Evolutionary conservation across 2,113 vertebrate genomes (phyloP).

Genomic region (Cyprinus carpio): DNA sequence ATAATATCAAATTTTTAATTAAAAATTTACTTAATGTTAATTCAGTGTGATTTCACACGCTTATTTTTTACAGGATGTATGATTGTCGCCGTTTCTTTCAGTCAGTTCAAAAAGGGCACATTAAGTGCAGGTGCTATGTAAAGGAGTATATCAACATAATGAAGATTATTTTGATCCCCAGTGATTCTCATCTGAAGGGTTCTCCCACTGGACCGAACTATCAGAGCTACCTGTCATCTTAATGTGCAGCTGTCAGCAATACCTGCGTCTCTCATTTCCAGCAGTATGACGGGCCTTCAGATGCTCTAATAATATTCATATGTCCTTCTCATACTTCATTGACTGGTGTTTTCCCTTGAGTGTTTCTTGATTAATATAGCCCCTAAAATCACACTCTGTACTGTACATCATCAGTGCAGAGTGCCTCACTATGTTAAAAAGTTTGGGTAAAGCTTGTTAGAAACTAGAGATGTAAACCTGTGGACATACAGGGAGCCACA

Average conservation of each 20-base stretch:
- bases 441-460: neutral
- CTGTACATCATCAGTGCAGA: neutral
- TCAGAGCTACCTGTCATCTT: neutral
- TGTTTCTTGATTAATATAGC: constrained; percentile 6
- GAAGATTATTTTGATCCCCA: neutral
- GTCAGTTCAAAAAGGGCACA: neutral
- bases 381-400: neutral
- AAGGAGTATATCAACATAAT: neutral
- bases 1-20: too few species aligned
- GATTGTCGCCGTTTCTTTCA: neutral
- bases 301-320: constrained; percentile 16
- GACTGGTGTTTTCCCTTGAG: constrained; percentile 23
- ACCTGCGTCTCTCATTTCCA: constrained; percentile 7
- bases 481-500: neutral
- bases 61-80: neutral
- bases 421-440: neutral
- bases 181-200: constrained; percentile 6
- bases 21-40: neutral
- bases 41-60: neutral
- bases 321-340: constrained; percentile 17
- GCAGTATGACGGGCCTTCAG: neutral
- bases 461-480: neutral
- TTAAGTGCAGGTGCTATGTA: neutral
- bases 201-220: neutral
- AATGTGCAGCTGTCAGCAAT: constrained; percentile 17